Evolutionary conservation across 2,888 invertebrate species (phyloP), one percentile per base, ranked within the genome.

Genomic region (Athripsodes cinereus): DNA sequence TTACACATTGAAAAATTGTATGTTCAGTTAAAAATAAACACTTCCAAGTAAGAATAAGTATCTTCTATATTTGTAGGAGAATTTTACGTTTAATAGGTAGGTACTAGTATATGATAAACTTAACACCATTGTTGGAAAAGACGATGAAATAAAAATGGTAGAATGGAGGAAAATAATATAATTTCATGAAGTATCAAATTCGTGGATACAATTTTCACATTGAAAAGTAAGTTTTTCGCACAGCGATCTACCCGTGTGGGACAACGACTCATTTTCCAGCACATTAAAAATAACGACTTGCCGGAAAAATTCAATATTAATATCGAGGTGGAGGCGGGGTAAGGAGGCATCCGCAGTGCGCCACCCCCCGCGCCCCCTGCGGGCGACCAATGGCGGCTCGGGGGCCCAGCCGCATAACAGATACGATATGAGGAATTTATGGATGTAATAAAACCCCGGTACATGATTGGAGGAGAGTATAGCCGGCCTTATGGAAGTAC

Each of bases 291-390:
- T 78, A 79, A 78, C 57, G 75, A 76, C 76, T 76, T 74, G 79
- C 78, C 79, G 80, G 80, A 84, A 85, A 86, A 86, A 86, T 86
- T 84, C 84, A 85, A 86, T 86, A 87, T 86, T 86, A 86, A 87
- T 86, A 86, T 85, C 82, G 80, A 81, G 40, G 40, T 40, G 40
- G 40, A 13, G 81, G 83, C 80, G 82, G 82, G 81, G 81, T 75
- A 78, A 80, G 69, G 80, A 80, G 81, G 80, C 66, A 67, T 69
- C 76, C 74, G 77, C 77, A 76, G 68, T 73, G 73, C 70, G 75
- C 75, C 74, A 69, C 79, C 46, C n/a, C 78, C 74, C 74, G 67
- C 72, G 78, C 71, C 70, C 75, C 64, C 65, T 60, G 58, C 64
- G 57, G 63, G 70, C 77, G 77, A 74, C 80, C 80, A 80, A 80